Percentiles rank a stretch among this genome's conserved stretches.
Conservation (phyloP, 2,113 vertebrate genomes). For the Datnioides undecimradiatus region DNA sequence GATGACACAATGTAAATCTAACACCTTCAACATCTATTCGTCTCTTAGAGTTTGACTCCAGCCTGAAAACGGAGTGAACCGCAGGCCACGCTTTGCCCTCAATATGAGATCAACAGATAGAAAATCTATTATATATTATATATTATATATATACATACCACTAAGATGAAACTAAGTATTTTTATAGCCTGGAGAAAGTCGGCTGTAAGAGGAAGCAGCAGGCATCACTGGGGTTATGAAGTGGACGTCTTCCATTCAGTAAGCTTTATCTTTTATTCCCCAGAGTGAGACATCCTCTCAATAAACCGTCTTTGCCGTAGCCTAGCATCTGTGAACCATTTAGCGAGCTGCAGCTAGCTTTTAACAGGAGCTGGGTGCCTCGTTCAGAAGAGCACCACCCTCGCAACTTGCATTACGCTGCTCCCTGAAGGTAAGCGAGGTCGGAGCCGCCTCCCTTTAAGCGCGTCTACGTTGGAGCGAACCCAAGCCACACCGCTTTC, state of each 20-base stretch:
- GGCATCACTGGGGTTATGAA: not conserved
- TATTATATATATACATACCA: not conserved
- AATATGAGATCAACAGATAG: not conserved
- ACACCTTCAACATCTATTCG: conserved; percentile 20
- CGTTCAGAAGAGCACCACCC: not conserved
- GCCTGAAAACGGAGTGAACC: not conserved
- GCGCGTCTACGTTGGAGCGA: conserved; percentile 24
- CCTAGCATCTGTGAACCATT: conserved; percentile 50
- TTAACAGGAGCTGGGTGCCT: conserved; percentile 25
- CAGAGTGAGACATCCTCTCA: conserved; percentile 13
- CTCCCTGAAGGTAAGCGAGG: conserved; percentile 45
- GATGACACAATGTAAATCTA: conserved; percentile 55
- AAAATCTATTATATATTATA: not conserved
- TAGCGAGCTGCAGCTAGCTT: conserved; percentile 25
- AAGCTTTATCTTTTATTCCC: not conserved
- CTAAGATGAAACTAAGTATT: not conserved
- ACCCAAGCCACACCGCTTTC: conserved; percentile 32
- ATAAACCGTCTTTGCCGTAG: not conserved
- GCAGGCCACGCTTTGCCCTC: not conserved
- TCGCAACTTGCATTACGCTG: conserved; percentile 12
- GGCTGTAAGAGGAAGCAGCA: not conserved
- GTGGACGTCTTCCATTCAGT: not conserved
- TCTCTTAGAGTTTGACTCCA: not conserved
- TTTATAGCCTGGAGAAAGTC: not conserved
- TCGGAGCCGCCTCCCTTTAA: conserved; percentile 30